Evolutionary conservation across 2,113 vertebrate genomes (phyloP).

Genomic region (Rhodinocichla rosea): DNA sequence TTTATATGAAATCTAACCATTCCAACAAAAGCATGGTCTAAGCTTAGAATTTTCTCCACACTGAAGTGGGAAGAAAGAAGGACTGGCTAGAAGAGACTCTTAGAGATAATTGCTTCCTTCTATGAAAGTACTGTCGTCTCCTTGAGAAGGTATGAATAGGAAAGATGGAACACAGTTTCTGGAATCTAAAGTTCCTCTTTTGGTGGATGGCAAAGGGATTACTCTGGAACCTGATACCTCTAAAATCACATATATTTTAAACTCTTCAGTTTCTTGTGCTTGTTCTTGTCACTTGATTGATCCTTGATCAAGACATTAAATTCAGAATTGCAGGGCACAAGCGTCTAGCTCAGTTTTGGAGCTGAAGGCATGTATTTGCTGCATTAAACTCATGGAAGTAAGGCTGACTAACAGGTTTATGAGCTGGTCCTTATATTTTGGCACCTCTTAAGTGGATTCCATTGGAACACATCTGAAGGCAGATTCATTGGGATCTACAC

Average conservation of each 20-base stretch:
- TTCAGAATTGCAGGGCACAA: not conserved
- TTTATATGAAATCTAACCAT: not conserved
- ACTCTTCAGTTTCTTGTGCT: not conserved
- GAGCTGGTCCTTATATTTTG: not conserved
- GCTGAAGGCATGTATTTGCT: not conserved
- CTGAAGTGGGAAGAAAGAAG: not conserved
- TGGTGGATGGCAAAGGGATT: not conserved
- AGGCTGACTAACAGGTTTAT: not conserved
- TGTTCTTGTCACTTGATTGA: not conserved
- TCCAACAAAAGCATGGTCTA: not conserved
- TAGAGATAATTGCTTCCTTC: not conserved
- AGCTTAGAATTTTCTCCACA: not conserved
- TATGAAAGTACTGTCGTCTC: not conserved
- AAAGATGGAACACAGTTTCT: not conserved
- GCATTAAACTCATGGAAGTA: not conserved
- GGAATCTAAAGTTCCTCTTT: not conserved
- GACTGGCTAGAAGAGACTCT: not conserved
- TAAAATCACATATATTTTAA: not conserved
- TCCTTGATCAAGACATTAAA: not conserved
- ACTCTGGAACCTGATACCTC: not conserved
- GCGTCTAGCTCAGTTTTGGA: not conserved
- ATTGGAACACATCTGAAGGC: not conserved
- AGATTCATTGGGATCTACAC: not conserved
- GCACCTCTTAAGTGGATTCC: not conserved
- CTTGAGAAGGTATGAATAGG: not conserved